Conservation (phyloP, 2,113 vertebrate genomes). For the Astatoreochromis straeleni region DNA sequence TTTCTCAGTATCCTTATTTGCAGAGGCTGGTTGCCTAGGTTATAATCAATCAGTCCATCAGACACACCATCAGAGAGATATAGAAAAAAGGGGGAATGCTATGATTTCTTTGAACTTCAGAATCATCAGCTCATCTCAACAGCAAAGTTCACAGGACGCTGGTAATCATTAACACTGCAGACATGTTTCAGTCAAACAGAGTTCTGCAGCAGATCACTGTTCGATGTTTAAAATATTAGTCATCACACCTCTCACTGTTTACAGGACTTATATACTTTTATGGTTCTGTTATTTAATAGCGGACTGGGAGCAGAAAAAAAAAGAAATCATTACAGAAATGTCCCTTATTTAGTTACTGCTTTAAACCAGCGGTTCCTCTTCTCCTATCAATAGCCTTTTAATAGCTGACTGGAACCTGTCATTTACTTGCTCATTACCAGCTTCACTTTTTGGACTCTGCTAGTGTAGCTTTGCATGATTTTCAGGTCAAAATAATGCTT, state of each 20-base stretch:
- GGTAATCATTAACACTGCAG: constrained; percentile 47
- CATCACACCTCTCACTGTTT: background rate
- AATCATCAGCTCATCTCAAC: background rate
- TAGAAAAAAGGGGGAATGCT: background rate
- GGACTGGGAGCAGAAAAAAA: background rate
- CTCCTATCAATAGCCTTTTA: background rate
- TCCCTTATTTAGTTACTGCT: background rate
- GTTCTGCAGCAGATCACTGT: background rate
- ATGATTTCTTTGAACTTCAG: constrained; percentile 37
- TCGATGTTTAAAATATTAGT: background rate
- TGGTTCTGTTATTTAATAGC: background rate
- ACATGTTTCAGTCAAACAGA: background rate
- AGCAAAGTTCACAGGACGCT: background rate
- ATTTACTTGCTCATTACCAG: background rate
- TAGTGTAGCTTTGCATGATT: background rate
- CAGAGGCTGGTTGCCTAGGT: background rate
- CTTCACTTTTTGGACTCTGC: background rate
- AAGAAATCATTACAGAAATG: background rate
- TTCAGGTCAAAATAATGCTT: background rate
- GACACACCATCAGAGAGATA: constrained; percentile 32
- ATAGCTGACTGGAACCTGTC: background rate
- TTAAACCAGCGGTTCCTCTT: background rate
- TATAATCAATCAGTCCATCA: background rate
- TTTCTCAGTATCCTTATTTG: constrained; percentile 1
- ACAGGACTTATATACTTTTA: background rate